A percentile compares a stretch with the other conserved stretches of the same genome.
These are phyloP conservation scores for Leptobrachium ailaonicum DNA, from an alignment of 2,113 vertebrate species.

Conservation along the genomic window DNA sequence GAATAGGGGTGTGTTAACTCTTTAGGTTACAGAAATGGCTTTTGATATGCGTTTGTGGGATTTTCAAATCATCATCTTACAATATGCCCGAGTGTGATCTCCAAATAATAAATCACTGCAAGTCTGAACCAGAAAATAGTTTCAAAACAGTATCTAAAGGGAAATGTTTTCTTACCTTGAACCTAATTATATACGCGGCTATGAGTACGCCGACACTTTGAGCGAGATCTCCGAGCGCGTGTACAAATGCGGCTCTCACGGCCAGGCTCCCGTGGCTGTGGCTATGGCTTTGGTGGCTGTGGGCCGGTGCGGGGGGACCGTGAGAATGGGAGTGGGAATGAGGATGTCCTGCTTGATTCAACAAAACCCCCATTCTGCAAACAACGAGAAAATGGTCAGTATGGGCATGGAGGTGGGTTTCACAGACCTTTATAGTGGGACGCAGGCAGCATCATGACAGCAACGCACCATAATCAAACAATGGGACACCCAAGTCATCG, in stretches of 20 bases:
- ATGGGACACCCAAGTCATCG: no score
- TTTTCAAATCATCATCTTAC: no score
- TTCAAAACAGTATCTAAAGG: not conserved
- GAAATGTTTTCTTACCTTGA: constrained; percentile 76
- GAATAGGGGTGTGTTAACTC: no score
- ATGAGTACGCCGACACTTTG: constrained; percentile 94
- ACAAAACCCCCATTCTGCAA: constrained; percentile 92
- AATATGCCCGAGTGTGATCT: no score
- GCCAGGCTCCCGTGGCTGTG: constrained; percentile 78
- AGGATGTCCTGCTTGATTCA: constrained; percentile 88
- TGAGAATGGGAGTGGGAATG: constrained; percentile 79
- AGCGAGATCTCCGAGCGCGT: constrained; percentile 90
- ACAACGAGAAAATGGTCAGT: constrained; percentile 31
- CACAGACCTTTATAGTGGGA: no score
- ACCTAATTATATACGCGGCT: constrained; percentile 92
- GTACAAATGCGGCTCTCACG: constrained; percentile 90
- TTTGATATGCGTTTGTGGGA: no score
- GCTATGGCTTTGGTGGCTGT: constrained; percentile 54
- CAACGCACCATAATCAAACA: no score
- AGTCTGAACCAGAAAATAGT: no score
- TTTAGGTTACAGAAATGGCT: no score
- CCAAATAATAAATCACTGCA: no score
- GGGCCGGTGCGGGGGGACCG: constrained; percentile 52
- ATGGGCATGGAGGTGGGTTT: no score
- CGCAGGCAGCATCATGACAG: no score